Conservation (phyloP, 2,113 vertebrate species). For the Myotis davidii region DNA sequence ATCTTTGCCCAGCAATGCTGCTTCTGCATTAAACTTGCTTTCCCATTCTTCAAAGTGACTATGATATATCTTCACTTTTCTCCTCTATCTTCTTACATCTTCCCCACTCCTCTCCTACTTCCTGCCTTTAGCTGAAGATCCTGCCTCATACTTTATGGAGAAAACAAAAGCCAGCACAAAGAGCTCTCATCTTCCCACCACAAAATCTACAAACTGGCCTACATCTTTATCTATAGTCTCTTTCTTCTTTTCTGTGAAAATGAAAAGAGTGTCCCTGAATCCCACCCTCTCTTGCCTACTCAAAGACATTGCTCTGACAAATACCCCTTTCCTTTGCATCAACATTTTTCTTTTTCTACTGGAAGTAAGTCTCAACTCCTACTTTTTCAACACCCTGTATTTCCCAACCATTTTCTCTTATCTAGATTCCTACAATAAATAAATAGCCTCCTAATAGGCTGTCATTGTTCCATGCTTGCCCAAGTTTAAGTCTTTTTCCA, state of each 20-base stretch:
- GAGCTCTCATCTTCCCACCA: neutral
- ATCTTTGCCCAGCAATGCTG: neutral
- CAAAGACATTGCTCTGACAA: neutral
- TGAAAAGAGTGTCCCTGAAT: neutral
- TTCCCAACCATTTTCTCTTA: conserved; percentile 38
- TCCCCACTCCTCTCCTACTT: neutral
- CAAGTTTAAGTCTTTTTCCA: conserved; percentile 17
- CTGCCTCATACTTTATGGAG: neutral
- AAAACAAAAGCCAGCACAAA: conserved; percentile 36
- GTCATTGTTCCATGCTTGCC: neutral
- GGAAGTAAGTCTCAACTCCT: neutral
- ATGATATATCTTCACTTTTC: neutral
- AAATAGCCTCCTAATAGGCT: neutral
- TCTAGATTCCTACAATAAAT: neutral
- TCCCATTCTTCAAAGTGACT: conserved; percentile 26
- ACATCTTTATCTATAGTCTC: conserved; percentile 2
- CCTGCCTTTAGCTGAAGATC: conserved; percentile 10
- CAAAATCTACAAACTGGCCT: conserved; percentile 7
- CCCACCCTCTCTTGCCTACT: neutral
- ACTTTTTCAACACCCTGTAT: neutral
- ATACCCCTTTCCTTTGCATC: neutral
- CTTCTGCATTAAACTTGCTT: conserved; percentile 44
- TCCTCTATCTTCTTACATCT: neutral
- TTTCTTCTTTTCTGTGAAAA: conserved; percentile 21
- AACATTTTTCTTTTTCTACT: conserved; percentile 2